Percentiles rank a stretch among this genome's conserved stretches.
Conservation (phyloP, 2,797 vertebrate genomes). For the Hybognathus amarus region DNA sequence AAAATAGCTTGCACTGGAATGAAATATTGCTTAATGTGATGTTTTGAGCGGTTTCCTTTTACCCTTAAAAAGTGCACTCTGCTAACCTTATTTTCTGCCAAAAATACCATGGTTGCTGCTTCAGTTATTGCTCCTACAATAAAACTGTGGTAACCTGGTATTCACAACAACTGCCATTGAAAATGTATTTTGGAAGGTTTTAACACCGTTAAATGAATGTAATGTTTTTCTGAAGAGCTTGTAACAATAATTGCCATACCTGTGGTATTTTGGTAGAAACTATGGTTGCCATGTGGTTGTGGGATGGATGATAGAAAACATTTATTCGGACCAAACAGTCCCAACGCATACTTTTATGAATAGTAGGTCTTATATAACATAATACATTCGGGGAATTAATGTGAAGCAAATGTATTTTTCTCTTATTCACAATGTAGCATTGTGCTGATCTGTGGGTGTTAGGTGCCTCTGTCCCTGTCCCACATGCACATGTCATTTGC, state of each 20-base stretch:
- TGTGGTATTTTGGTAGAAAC: conserved; percentile 19
- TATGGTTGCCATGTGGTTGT: conserved; percentile 7
- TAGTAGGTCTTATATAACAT: background rate
- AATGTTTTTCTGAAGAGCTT: conserved; percentile 8
- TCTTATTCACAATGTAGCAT: background rate
- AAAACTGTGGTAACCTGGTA: conserved; percentile 13
- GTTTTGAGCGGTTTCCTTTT: conserved; percentile 10
- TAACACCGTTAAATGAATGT: background rate
- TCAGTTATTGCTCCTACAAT: conserved; percentile 6
- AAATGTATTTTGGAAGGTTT: background rate
- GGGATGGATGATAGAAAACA: background rate
- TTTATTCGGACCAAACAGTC: background rate
- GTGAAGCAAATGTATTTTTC: background rate
- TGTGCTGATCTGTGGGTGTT: background rate
- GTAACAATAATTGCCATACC: conserved; percentile 9
- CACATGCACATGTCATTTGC: conserved; percentile 36
- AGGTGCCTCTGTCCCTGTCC: conserved; percentile 7
- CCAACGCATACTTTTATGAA: conserved; percentile 5
- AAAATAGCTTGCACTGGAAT: background rate
- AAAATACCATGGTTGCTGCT: conserved; percentile 18
- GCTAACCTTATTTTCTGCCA: conserved; percentile 18
- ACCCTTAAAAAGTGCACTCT: conserved; percentile 7
- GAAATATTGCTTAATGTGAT: conserved; percentile 12
- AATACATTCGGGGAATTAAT: background rate
- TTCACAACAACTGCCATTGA: conserved; percentile 12